Base-by-base conservation (phyloP, 1,140 invertebrate species). In the Asobara japonica region DNA sequence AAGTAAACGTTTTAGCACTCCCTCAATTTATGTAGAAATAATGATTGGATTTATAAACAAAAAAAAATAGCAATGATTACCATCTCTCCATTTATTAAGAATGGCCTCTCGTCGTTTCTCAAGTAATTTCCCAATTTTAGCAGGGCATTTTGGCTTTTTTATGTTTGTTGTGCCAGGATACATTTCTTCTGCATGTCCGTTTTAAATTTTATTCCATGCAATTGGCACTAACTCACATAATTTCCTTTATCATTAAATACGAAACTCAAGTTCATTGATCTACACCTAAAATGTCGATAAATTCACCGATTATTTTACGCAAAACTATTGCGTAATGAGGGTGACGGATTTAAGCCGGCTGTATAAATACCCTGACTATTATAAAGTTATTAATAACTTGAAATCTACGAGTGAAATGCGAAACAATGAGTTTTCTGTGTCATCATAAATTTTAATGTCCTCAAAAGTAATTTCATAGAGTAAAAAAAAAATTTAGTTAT, bases 31-130 rank as follows among this genome's bases (percentile, higher is more conserved):
- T 13, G 8, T 65, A 1, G 33, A 65, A 10, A 36, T 18, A 62
- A 61, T 11, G 2, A 61, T 1, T 1, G 25, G 20, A 10, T 56
- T 7, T 22, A 3, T 30, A 13, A 3, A 5, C 6, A 2, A 5
- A 3, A 41, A 41, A 13, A 13, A 41, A 13, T 41, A 3, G 3
- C 27, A n/a, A 29, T n/a, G 1, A 30, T 20, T 87, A 87, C 86
- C 86, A 80, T 86, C 80, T 75, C 78, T 77, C 86, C 86, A 87
- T 76, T 86, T 87, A 68, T 75, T 81, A 33, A 87, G 80, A 69
- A 87, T 83, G 29, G 77, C 78, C 10, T 82, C 80, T 16, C 79
- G 10, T 41, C 38, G 80, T 74, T 73, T 83, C 56, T 87, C 80
- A n/a, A 77, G 69, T 72, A 83, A 71, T 27, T 81, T 81, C 74